Evolutionary conservation across 2,888 invertebrate species (phyloP).

Genomic region (Himalopsyche japonica): DNA sequence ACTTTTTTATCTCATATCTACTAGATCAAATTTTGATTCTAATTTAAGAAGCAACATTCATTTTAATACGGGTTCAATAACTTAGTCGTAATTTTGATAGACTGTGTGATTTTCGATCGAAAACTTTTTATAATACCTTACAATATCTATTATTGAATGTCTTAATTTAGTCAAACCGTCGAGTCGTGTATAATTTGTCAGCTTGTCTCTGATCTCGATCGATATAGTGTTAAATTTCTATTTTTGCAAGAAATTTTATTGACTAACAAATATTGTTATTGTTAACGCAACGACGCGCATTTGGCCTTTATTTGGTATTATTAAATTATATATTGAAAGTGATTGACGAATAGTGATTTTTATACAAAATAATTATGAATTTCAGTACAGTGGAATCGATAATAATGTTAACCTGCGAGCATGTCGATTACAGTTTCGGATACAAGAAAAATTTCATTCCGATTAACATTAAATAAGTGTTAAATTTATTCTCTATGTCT

Average conservation of each 20-base stretch:
- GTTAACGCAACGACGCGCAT: neutral
- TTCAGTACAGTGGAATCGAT: neutral
- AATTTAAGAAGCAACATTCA: neutral
- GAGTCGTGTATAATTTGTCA: neutral
- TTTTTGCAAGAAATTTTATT: slow-evolving; percentile 2
- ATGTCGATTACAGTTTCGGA: neutral
- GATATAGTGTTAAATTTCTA: neutral
- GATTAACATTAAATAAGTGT: too few relatives aligned
- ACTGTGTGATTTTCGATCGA: slow-evolving; percentile 1
- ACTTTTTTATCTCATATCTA: neutral
- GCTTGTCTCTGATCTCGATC: neutral
- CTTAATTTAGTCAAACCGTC: neutral
- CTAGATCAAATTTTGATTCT: neutral
- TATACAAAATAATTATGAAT: neutral
- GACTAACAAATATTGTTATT: neutral
- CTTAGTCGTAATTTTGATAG: neutral
- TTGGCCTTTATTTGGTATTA: slow-evolving; percentile 1
- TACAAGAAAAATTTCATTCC: too few relatives aligned
- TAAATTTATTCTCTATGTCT: too few relatives aligned
- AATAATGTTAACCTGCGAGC: neutral
- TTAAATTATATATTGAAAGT: neutral
- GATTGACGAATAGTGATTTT: neutral
- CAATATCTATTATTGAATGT: neutral
- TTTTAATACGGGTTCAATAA: neutral
- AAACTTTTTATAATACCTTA: neutral